phyloP scores from a whole-genome alignment of 2,113 vertebrate genomes.

The Marcusenius ussheri region DNA sequence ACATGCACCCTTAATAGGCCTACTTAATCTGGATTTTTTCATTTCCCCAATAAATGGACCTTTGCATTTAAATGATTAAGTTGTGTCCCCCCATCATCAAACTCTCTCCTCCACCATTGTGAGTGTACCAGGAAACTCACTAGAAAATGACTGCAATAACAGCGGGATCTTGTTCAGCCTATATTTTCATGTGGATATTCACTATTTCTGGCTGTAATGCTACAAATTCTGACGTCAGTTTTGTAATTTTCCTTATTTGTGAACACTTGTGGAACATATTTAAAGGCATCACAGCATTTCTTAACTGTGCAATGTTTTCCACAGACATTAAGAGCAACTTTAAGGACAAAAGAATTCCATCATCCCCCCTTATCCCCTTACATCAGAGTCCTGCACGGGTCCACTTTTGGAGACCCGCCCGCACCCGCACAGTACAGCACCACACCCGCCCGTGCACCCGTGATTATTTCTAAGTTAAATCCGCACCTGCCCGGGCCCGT shows the following conservation, averaged over 20 bases:
- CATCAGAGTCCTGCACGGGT: not conserved
- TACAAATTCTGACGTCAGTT: not conserved
- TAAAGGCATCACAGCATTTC: not conserved
- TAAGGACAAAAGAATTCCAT: not conserved
- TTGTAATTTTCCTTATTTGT: not conserved
- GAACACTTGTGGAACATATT: not conserved
- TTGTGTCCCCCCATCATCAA: not conserved
- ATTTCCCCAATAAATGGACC: not conserved
- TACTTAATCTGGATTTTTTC: not conserved
- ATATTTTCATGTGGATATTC: not conserved
- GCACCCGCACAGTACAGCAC: too few relatives aligned
- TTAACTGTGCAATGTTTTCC: not conserved
- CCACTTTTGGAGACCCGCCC: too few relatives aligned
- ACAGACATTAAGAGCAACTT: not conserved
- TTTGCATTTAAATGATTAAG: not conserved
- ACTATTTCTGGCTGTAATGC: not conserved
- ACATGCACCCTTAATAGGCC: not conserved
- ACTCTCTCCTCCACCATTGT: not conserved
- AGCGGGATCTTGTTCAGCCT: not conserved
- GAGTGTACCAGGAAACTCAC: not conserved
- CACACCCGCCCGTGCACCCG: too few relatives aligned
- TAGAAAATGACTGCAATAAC: not conserved
- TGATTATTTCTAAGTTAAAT: too few relatives aligned
- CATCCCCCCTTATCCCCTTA: not conserved
- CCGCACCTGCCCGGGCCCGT: too few relatives aligned